phyloP scores from a whole-genome alignment of 64 coral and sea anemone species.

The Exaiptasia diaphana region DNA sequence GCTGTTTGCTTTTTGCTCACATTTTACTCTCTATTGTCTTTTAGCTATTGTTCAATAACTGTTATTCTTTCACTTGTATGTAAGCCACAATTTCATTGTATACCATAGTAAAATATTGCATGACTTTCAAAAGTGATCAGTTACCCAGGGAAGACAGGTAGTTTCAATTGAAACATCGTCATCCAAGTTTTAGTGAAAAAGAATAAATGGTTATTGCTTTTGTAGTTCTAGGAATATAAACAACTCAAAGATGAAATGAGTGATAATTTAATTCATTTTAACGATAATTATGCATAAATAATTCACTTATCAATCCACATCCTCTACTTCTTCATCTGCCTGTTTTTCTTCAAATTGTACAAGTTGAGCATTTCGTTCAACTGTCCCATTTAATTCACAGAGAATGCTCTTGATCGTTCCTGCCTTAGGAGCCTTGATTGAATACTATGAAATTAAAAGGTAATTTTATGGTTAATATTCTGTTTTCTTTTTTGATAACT shows the following conservation, averaged over 20 bases:
- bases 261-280: neutral
- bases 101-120: no score
- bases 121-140: no score
- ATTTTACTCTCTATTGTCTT: no score
- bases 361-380: conserved; percentile 75
- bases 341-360: conserved; percentile 53
- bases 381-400: conserved; percentile 54
- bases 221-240: no score
- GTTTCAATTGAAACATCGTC: no score
- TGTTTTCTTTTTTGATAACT: neutral
- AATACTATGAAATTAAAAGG: conserved; percentile 53
- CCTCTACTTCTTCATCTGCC: conserved; percentile 7
- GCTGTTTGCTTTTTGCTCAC: no score
- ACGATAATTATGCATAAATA: neutral
- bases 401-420: conserved; percentile 73
- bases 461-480: neutral
- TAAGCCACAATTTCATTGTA: no score
- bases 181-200: no score
- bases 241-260: neutral
- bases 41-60: no score
- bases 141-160: no score
- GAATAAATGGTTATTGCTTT: no score
- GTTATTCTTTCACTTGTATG: no score
- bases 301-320: conserved; percentile 8
- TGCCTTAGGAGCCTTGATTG: conserved; percentile 80